phyloP scores from a whole-genome alignment of 2,888 invertebrate species.

The Sesamia inferens region DNA sequence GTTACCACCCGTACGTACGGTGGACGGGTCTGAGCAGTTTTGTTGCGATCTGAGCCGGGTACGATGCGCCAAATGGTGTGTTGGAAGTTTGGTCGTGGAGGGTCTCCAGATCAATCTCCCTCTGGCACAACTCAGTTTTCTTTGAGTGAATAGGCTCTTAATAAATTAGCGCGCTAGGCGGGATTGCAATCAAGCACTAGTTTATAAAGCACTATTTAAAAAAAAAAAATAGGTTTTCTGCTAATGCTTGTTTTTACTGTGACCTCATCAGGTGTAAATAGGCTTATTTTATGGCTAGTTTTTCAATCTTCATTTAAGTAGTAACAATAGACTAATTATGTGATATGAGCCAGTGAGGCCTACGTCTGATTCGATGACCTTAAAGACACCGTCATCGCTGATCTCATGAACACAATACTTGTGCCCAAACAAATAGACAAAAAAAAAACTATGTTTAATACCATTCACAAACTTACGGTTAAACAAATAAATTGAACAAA shows the following conservation, averaged over 20 bases:
- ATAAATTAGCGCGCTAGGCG: no score
- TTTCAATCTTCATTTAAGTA: conserved; percentile 23
- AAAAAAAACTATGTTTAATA: conserved; percentile 43
- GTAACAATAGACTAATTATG: conserved; percentile 54
- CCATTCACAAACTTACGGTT: conserved; percentile 43
- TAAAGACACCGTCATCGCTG: conserved; percentile 77
- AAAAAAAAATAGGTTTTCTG: conserved; percentile 6
- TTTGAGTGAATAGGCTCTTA: no score
- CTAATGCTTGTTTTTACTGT: background rate
- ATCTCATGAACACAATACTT: conserved; percentile 76
- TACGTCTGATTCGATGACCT: conserved; percentile 69
- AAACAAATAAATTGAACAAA: conserved; percentile 48
- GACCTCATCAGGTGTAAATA: conserved; percentile 29
- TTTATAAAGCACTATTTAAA: no score
- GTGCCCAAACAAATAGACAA: conserved; percentile 49
- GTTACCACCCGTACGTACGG: no score
- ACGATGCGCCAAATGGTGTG: no score
- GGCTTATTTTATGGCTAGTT: conserved; percentile 18
- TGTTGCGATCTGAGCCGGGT: no score
- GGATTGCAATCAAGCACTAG: no score
- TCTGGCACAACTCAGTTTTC: no score
- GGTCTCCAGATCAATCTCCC: no score
- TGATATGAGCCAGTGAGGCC: conserved; percentile 47
- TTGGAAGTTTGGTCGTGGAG: no score
- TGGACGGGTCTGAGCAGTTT: no score